Evolutionary conservation across 2,888 invertebrate species (phyloP), one percentile per base, ranked within the genome.

Genomic region (Aspidiotus rigidus): DNA sequence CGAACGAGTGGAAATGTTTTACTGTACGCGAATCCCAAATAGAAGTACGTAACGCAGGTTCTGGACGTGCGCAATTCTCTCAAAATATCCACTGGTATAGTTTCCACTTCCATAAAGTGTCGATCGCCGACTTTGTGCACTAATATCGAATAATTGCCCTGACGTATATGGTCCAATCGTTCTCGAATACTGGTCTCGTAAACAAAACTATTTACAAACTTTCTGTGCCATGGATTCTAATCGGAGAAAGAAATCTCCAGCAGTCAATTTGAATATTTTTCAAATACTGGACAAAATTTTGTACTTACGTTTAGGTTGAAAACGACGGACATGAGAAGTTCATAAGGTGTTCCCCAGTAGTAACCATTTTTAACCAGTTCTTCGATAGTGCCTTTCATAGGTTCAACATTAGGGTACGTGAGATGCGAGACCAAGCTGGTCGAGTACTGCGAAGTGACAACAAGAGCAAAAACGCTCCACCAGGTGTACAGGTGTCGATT

Each of bases 381-480:
- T 62, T 69, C 62, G 3, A 71, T 49, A 2, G 66, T 64, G 10
- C 69, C 61, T 28, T 67, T 42, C 39, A 71, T 57, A 8, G 69
- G 63, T 1, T 69, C 56, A 40, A 71, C 71, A 7, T 71, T 63
- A 6, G 71, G 63, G n/a, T 71, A 71, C 8, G 73, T 73, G 0
- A 73, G 61, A 55, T 71, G 71, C 11, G 73, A 72, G 41, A 64
- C 70, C 7, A 72, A 69, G 59, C 67, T 69, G 57, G 71, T 71
- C n/a, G 72, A 73, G 56, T 72, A 73, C 11, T 62, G 39, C 7
- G 70, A 63, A 5, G 72, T 60, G 7, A 73, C 64, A 16, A 72
- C 62, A 17, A 73, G 57, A 8, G 67, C 49, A 53, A 73, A 73
- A 2, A 72, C 28, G 53, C 70, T 70, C 73, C 73, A 73, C 69